A percentile compares a stretch with the other conserved stretches of the same genome.
Conservation (phyloP, 2,888 invertebrate genomes). For the Watsonalla binaria region DNA sequence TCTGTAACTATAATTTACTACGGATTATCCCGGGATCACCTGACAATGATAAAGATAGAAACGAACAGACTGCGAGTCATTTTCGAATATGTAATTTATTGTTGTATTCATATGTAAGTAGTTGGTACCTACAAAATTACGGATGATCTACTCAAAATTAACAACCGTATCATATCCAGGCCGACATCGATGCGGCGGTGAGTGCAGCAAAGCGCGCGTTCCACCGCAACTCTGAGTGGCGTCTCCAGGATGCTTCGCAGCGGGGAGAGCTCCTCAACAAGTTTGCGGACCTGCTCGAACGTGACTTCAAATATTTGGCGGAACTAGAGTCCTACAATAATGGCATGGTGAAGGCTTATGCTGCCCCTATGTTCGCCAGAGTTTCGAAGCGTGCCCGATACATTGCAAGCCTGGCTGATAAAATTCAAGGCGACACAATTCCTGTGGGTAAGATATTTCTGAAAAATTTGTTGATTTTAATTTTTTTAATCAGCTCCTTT, state of each 20-base stretch:
- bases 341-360: conserved; percentile 86
- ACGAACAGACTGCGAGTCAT: no score
- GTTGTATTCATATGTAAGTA: no score
- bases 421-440: conserved; percentile 85
- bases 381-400: conserved; percentile 81
- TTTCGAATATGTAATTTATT: no score
- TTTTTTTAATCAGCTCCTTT: no score
- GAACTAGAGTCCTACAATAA: conserved; percentile 94
- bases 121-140: no score
- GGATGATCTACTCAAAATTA: no score
- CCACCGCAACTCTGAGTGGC: conserved; percentile 83
- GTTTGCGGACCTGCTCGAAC: conserved; percentile 87
- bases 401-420: conserved; percentile 92
- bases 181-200: conserved; percentile 87
- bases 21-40: no score
- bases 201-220: conserved; percentile 86
- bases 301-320: conserved; percentile 84
- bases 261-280: conserved; percentile 85
- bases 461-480: no score
- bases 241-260: conserved; percentile 88
- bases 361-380: conserved; percentile 76
- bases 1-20: no score
- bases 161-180: conserved; percentile 43
- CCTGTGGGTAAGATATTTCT: conserved; percentile 53
- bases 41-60: no score